A percentile compares a stretch with the other conserved stretches of the same genome.
Conservation (phyloP, 2,888 invertebrate genomes). For the Oscheius myriophilus region DNA sequence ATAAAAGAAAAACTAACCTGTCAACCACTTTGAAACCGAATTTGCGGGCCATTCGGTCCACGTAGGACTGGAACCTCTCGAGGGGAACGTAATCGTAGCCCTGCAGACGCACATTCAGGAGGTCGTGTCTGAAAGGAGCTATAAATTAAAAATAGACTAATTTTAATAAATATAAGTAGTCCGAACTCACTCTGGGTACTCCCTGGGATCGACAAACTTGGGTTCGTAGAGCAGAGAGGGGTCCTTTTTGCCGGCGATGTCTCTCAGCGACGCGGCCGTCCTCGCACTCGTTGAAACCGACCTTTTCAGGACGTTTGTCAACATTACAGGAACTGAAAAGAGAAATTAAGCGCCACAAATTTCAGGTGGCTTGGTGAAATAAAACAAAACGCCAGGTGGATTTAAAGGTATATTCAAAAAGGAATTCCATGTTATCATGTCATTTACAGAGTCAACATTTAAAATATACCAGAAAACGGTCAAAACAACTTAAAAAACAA, state of each 20-base stretch:
- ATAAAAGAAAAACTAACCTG: conserved; percentile 46
- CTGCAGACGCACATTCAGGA: conserved; percentile 63
- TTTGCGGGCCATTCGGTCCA: conserved; percentile 56
- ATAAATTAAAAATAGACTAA: conserved; percentile 7
- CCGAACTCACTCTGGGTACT: conserved; percentile 58
- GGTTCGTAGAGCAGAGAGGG: conserved; percentile 58
- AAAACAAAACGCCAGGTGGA: too few relatives aligned
- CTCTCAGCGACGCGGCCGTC: conserved; percentile 47
- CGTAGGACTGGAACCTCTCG: conserved; percentile 65
- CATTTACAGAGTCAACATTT: too few relatives aligned
- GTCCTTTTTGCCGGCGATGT: conserved; percentile 44
- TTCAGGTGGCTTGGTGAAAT: too few relatives aligned
- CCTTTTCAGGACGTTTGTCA: conserved; percentile 14
- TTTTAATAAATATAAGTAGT: not conserved
- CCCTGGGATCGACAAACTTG: conserved; percentile 51
- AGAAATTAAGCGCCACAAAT: too few relatives aligned
- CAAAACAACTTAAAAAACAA: too few relatives aligned
- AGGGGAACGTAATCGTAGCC: conserved; percentile 62
- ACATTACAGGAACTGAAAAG: not conserved
- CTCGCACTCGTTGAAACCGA: not conserved
- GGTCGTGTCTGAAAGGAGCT: conserved; percentile 47
- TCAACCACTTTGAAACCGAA: conserved; percentile 64
- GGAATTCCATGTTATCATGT: too few relatives aligned
- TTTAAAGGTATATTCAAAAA: too few relatives aligned
- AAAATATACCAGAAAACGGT: too few relatives aligned